phyloP scores from a whole-genome alignment of 1,140 invertebrate species.

The Danaus melanippus region DNA sequence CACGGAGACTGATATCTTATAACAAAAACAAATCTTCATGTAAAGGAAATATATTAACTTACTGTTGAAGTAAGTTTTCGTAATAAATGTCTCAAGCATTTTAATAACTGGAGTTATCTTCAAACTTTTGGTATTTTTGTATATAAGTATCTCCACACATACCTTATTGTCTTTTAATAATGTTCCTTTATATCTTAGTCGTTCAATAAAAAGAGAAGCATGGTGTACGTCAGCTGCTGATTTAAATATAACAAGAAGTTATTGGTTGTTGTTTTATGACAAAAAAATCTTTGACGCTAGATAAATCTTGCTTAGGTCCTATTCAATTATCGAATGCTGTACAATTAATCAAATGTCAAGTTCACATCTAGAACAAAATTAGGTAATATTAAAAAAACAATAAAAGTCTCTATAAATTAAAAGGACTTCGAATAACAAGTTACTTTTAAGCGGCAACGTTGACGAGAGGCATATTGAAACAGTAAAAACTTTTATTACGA shows the following conservation, averaged over 20 bases:
- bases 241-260: conserved; percentile 38
- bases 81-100: too few species aligned
- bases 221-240: conserved; percentile 28
- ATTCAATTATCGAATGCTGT: too few species aligned
- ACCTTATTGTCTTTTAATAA: neutral
- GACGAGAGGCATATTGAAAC: conserved; percentile 54
- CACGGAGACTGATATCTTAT: too few species aligned
- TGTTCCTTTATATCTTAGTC: conserved; percentile 25
- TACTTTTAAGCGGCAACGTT: conserved; percentile 37
- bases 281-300: conserved; percentile 1
- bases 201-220: conserved; percentile 21
- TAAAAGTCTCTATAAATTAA: conserved; percentile 63
- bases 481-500: conserved; percentile 54
- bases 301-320: too few species aligned
- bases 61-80: too few species aligned
- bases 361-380: conserved; percentile 33
- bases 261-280: conserved; percentile 1
- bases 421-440: conserved; percentile 50
- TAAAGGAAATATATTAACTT: too few species aligned
- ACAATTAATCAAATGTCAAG: too few species aligned
- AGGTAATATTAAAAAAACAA: conserved; percentile 47
- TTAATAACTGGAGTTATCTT: too few species aligned
- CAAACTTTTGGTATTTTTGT: too few species aligned
- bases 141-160: too few species aligned
- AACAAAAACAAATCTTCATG: too few species aligned